phyloP scores from a whole-genome alignment of 2,888 invertebrate species.

The Diadegma fenestrale region DNA sequence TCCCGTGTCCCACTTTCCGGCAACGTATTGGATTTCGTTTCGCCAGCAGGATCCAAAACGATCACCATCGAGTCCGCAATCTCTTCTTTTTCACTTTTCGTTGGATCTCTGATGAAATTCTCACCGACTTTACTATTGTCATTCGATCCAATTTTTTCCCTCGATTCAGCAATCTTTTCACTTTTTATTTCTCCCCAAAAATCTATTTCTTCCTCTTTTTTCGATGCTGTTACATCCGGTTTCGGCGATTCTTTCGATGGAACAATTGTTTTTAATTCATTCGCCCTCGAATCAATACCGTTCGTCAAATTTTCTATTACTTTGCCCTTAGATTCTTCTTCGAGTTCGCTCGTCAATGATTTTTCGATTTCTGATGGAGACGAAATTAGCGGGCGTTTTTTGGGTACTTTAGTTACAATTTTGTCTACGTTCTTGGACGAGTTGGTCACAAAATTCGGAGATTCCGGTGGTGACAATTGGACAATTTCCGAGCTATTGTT shows the following conservation, averaged over 20 bases:
- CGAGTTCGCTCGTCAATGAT: background rate
- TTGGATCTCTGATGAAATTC: background rate
- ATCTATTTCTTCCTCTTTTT: conserved; percentile 77
- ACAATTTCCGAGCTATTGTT: conserved; percentile 30
- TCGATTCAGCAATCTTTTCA: conserved; percentile 70
- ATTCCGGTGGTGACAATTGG: conserved; percentile 33
- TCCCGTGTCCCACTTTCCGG: conserved; percentile 42
- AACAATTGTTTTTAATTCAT: conserved; percentile 83
- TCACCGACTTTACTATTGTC: conserved; percentile 1
- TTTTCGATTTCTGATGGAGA: background rate
- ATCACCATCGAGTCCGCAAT: conserved; percentile 33
- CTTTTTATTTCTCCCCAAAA: conserved; percentile 82
- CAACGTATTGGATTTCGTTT: conserved; percentile 63
- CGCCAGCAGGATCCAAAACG: conserved; percentile 24
- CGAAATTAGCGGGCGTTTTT: conserved; percentile 13
- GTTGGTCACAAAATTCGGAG: conserved; percentile 57
- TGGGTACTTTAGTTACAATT: background rate
- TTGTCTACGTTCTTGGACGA: conserved; percentile 34
- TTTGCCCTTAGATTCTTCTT: background rate
- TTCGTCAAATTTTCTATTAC: conserved; percentile 22
- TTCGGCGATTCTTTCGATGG: conserved; percentile 72
- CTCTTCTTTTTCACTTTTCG: conserved; percentile 26
- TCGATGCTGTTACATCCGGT: conserved; percentile 16
- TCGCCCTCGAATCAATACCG: conserved; percentile 20
- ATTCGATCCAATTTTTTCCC: conserved; percentile 50